Percentiles rank a stretch among this genome's conserved stretches.
phyloP scores from a whole-genome alignment of 2,888 invertebrate species.

The Chrysodeixis includens region DNA sequence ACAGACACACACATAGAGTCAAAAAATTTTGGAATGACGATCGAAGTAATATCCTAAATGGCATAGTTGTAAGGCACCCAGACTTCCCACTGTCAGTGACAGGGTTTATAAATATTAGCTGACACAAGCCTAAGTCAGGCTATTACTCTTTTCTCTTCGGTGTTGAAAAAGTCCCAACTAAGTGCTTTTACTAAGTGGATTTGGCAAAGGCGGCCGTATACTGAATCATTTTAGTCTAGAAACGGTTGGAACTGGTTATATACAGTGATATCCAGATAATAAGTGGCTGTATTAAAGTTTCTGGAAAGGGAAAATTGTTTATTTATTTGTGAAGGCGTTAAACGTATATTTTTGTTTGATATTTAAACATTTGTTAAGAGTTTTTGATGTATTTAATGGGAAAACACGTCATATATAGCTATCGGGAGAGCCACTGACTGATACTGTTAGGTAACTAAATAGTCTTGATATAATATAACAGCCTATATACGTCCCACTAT shows the following conservation, averaged over 20 bases:
- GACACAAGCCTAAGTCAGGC: slow-evolving; percentile 7
- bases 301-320: slow-evolving; percentile 41
- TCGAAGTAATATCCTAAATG: neutral
- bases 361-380: too few species aligned
- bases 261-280: slow-evolving; percentile 62
- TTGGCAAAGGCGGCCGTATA: slow-evolving; percentile 65
- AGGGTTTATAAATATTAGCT: slow-evolving; percentile 6
- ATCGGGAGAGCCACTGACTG: too few species aligned
- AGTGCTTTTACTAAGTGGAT: slow-evolving; percentile 75
- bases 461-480: too few species aligned
- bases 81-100: neutral
- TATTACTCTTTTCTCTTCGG: slow-evolving; percentile 18
- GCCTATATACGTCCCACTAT: too few species aligned
- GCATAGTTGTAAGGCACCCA: neutral
- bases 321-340: slow-evolving; percentile 30
- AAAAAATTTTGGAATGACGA: too few species aligned
- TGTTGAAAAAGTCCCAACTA: slow-evolving; percentile 55
- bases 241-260: slow-evolving; percentile 53
- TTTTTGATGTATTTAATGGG: too few species aligned
- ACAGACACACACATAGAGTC: too few species aligned
- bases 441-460: too few species aligned
- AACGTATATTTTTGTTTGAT: slow-evolving; percentile 12
- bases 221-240: slow-evolving; percentile 62
- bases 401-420: too few species aligned
- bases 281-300: slow-evolving; percentile 60